Percentiles rank a stretch among this genome's conserved stretches.
phyloP scores from a whole-genome alignment of 2,113 vertebrate genomes.

The Cyphomyrus discorhynchus region DNA sequence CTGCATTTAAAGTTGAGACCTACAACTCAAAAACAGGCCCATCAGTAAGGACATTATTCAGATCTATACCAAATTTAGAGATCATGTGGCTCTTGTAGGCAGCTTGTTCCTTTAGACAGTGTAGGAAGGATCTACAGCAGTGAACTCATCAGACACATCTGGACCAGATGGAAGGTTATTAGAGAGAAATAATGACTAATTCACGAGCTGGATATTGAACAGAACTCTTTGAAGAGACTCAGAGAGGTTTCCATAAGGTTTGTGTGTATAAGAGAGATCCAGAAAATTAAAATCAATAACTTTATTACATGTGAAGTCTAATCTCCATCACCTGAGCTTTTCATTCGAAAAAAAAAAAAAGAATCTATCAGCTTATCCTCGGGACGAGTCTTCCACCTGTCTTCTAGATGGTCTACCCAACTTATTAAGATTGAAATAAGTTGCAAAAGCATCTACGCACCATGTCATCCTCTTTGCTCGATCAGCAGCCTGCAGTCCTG shows the following conservation, averaged over 20 bases:
- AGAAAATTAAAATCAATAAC: constrained; percentile 82
- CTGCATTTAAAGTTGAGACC: neutral
- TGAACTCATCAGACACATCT: neutral
- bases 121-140: neutral
- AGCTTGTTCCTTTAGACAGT: neutral
- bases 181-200: constrained; percentile 54
- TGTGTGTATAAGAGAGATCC: constrained; percentile 39
- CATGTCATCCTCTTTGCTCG: neutral
- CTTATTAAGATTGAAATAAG: neutral
- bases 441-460: neutral
- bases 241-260: constrained; percentile 37
- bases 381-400: neutral
- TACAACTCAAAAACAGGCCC: neutral
- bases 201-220: constrained; percentile 51
- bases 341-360: constrained; percentile 47
- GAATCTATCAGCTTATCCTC: constrained; percentile 28
- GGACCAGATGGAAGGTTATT: constrained; percentile 3
- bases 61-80: neutral
- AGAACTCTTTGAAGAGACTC: neutral
- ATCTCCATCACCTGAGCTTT: constrained; percentile 52
- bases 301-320: constrained; percentile 69
- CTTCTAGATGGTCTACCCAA: neutral
- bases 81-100: neutral
- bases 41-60: neutral
- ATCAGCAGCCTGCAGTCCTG: neutral